Base-by-base conservation (phyloP, 2,797 vertebrate species). In the Octomys mimax region DNA sequence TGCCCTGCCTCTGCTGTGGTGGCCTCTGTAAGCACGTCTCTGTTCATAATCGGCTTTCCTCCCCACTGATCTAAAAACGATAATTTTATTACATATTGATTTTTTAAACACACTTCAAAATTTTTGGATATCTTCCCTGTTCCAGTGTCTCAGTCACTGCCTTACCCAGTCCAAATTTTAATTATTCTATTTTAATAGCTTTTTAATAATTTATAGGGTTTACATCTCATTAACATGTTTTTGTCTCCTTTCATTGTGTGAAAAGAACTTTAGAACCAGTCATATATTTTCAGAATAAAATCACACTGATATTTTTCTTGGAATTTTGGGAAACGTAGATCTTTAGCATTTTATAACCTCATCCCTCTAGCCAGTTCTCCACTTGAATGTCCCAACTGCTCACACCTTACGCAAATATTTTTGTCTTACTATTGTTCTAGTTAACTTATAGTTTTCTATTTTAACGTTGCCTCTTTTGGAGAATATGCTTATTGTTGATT, bases 381-480 rank as follows among this genome's bases (percentile, higher is more conserved):
- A 31, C 6, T 54, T 70, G n/a, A 91, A 92, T 71, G 62, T 36
- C 66, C 12, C 24, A 59, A 10, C 73, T 46, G 33, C 2, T 75
- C 36, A 86, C 11, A 22, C 49, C 39, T 61, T 36, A 31, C 12
- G 70, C n/a, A 84, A 80, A 19, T 36, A 78, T 83, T 87, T 81
- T 64, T 26, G 62, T 57, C 6, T 64, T 71, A 54, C 26, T 42
- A 54, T 83, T 31, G 18, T 77, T 77, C n/a, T 36, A 86, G 4
- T 61, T 49, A 54, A 73, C 64, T 78, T 93, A n/a, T 66, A 21
- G 64, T 86, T 90, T 87, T 73, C 64, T 73, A 24, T 46, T 54
- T 68, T 90, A 81, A 49, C 8, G 33, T 89, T 36, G 11, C 22
- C 2, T n/a, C 61, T 90, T 52, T 46, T 61, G 33, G 36, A 64